Evolutionary conservation across 2,113 vertebrate genomes (phyloP), one percentile per base, ranked within the genome.

Genomic region (Pangasianodon hypophthalmus): DNA sequence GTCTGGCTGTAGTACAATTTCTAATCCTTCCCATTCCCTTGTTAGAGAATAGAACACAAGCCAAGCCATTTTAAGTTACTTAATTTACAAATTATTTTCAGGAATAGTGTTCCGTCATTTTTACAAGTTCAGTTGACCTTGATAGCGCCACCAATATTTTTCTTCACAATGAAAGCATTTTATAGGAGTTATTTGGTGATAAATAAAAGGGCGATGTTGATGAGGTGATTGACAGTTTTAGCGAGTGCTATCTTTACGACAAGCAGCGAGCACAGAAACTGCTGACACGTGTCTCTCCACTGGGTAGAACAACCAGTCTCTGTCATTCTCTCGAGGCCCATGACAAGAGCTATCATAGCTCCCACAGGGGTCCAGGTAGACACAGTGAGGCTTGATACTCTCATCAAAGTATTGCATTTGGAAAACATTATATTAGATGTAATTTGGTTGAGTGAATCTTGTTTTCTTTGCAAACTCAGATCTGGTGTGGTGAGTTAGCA

Each of bases 401-500:
- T 71, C 37, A 86, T 54, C 29, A 21, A n/a, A 64, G 6, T 29
- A 24, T 41, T 69, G 9, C 37, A 48, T 50, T 85, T 46, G 41
- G 2, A 84, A 82, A 9, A 48, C 1, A 26, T 46, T 29, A 44
- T 85, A 26, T 75, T n/a, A 60, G 24, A 2, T 50, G 46, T 44
- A 19, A 52, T 79, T 19, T 60, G 19, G 7, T 60, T 79, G n/a
- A 60, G 24, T 69, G 2, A 60, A 50, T 89, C 21, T 44, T 60
- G 73, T 41, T 81, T 60, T 46, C 48, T 91, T 97, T 98, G 84
- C 95, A 99, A 88, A 99, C 98, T 90, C 97, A 97, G 94, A 98
- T 99, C 93, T 99, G 98, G 98, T 99, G 96, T 95, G 98, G 98
- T 0, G 96, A 98, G 93, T 95, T 99, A 67, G 95, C 96, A 0